phyloP scores from a whole-genome alignment of 2,888 invertebrate species.

The Ophion obscuratus region DNA sequence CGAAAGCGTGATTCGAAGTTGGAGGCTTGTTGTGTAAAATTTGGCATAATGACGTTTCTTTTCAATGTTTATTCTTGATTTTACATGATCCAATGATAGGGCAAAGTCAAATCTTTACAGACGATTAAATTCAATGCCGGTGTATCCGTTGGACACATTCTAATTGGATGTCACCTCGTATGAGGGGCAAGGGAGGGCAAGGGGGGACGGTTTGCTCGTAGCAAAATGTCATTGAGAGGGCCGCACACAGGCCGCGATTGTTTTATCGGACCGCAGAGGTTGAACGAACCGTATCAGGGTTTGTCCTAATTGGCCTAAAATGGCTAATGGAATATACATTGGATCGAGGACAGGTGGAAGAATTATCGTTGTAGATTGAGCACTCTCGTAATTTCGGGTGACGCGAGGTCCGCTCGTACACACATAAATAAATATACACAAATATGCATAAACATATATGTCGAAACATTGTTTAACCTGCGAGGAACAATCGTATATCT shows the following conservation, averaged over 20 bases:
- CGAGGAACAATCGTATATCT: slow-evolving; percentile 6
- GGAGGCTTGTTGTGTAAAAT: no score
- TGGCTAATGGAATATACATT: slow-evolving; percentile 61
- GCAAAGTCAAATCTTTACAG: not conserved
- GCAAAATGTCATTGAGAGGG: slow-evolving; percentile 20
- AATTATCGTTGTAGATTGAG: slow-evolving; percentile 27
- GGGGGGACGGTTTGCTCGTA: not conserved
- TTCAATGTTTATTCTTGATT: not conserved
- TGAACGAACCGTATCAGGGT: slow-evolving; percentile 69
- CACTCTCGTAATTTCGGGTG: slow-evolving; percentile 30
- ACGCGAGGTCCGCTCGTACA: slow-evolving; percentile 2
- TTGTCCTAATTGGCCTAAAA: slow-evolving; percentile 71
- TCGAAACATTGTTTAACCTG: not conserved
- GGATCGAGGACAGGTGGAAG: slow-evolving; percentile 37
- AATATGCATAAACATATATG: not conserved
- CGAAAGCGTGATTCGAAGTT: no score
- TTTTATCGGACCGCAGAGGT: slow-evolving; percentile 68
- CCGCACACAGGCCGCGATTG: slow-evolving; percentile 61
- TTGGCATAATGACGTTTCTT: not conserved
- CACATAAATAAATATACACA: not conserved
- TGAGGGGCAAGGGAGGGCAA: not conserved
- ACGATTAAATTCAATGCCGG: not conserved
- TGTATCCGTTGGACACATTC: slow-evolving; percentile 1
- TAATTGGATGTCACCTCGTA: not conserved
- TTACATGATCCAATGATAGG: not conserved